Evolutionary conservation across 2,113 vertebrate genomes (phyloP).

Genomic region (Salminus brasiliensis): DNA sequence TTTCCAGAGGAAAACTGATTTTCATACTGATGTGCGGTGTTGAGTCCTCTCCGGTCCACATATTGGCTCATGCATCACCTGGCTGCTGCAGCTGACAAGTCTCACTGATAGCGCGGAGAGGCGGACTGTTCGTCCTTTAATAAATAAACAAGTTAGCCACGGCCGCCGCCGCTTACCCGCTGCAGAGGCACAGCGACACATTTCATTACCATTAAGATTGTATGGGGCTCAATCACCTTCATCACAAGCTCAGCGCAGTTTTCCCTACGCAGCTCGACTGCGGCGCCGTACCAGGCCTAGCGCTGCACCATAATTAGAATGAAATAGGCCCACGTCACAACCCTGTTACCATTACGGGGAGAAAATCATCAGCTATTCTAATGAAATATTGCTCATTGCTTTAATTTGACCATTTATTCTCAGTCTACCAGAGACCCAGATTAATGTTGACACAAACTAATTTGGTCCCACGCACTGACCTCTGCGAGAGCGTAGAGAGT

Average conservation of each 20-base stretch:
- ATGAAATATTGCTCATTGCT: conserved; percentile 10
- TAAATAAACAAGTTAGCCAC: conserved; percentile 74
- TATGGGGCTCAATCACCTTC: conserved; percentile 63
- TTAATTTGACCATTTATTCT: conserved; percentile 13
- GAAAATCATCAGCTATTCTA: conserved; percentile 19
- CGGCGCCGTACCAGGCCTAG: conserved; percentile 8
- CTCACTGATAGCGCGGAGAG: conserved; percentile 73
- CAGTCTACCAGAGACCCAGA: neutral
- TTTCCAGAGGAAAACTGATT: conserved; percentile 78
- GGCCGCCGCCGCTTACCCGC: conserved; percentile 62
- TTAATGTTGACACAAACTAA: conserved; percentile 8
- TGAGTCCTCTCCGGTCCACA: conserved; percentile 74
- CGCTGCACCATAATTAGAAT: conserved; percentile 27
- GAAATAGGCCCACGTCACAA: neutral
- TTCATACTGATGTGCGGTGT: conserved; percentile 82
- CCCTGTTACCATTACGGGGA: conserved; percentile 6
- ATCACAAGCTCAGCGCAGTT: conserved; percentile 5
- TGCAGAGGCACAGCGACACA: conserved; percentile 43
- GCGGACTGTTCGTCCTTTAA: conserved; percentile 73
- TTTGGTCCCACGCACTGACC: conserved; percentile 14
- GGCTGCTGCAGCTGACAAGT: conserved; percentile 76
- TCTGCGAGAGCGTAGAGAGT: neutral
- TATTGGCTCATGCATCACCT: conserved; percentile 84
- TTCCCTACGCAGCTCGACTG: conserved; percentile 36
- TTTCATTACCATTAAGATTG: conserved; percentile 74